Evolutionary conservation across 2,113 vertebrate species (phyloP).

Genomic region (Colaptes auratus): DNA sequence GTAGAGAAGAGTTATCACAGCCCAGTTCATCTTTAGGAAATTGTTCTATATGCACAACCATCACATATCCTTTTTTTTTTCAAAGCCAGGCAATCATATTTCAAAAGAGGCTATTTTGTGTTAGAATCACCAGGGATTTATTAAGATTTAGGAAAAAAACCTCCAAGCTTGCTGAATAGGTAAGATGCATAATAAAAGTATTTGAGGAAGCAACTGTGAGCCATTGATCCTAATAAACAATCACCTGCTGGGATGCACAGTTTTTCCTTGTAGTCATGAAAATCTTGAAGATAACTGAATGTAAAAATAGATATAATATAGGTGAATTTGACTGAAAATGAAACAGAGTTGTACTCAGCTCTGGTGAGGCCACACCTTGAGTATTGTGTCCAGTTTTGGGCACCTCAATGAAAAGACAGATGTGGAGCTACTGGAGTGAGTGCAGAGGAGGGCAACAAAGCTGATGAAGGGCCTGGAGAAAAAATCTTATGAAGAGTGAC

Average conservation of each 20-base stretch:
- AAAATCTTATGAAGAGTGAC: too few species aligned
- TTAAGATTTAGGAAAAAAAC: not conserved
- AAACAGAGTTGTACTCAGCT: not conserved
- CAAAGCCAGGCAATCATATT: not conserved
- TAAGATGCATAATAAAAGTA: not conserved
- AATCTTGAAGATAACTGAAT: not conserved
- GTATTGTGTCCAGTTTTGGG: too few species aligned
- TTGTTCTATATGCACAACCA: not conserved
- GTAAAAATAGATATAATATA: not conserved
- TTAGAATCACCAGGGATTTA: not conserved
- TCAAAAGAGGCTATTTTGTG: not conserved
- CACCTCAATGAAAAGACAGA: too few species aligned
- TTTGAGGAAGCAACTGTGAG: not conserved
- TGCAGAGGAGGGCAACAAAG: too few species aligned
- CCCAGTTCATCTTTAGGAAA: not conserved
- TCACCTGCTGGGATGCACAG: not conserved
- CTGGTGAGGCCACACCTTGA: too few species aligned
- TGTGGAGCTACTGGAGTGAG: too few species aligned
- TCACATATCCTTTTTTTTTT: not conserved
- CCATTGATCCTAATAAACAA: not conserved
- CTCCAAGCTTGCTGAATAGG: not conserved
- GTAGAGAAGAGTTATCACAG: not conserved
- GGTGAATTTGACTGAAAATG: not conserved
- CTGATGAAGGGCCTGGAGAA: too few species aligned
- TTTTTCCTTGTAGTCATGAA: not conserved